Evolutionary conservation across 2,797 vertebrate genomes (phyloP).

Genomic region (Cyprinella venusta): DNA sequence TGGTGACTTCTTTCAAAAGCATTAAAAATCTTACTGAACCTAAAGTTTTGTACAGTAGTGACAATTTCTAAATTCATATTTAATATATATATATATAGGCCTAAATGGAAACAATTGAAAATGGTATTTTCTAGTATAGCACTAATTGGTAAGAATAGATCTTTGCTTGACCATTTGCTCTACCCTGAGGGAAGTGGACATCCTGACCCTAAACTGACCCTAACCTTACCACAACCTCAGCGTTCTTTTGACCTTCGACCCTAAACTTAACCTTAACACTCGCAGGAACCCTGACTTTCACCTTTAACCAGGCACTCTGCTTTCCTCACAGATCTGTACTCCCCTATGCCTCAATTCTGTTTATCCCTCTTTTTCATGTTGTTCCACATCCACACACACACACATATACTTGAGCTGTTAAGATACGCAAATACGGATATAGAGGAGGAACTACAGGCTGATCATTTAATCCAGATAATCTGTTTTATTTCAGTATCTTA

Average conservation of each 20-base stretch:
- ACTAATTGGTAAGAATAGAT: constrained; percentile 49
- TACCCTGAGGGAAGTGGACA: constrained; percentile 65
- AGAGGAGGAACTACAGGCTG: constrained; percentile 36
- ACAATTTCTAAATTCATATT: background rate
- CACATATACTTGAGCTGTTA: constrained; percentile 62
- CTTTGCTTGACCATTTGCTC: constrained; percentile 39
- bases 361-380: constrained; percentile 24
- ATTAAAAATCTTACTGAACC: background rate
- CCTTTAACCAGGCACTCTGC: constrained; percentile 67
- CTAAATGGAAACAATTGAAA: background rate
- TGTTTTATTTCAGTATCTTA: constrained; percentile 34
- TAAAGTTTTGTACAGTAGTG: background rate
- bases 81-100: background rate
- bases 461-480: constrained; percentile 44
- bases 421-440: constrained; percentile 39
- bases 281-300: constrained; percentile 64
- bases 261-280: constrained; percentile 78
- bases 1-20: background rate
- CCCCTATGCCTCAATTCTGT: constrained; percentile 48
- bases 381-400: constrained; percentile 10
- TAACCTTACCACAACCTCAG: constrained; percentile 77
- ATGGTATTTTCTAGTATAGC: constrained; percentile 19
- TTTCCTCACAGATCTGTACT: constrained; percentile 75
- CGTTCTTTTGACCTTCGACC: constrained; percentile 69
- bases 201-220: constrained; percentile 70